Evolutionary conservation across 2,797 vertebrate species (phyloP).

Genomic region (Orestias chungarensis): DNA sequence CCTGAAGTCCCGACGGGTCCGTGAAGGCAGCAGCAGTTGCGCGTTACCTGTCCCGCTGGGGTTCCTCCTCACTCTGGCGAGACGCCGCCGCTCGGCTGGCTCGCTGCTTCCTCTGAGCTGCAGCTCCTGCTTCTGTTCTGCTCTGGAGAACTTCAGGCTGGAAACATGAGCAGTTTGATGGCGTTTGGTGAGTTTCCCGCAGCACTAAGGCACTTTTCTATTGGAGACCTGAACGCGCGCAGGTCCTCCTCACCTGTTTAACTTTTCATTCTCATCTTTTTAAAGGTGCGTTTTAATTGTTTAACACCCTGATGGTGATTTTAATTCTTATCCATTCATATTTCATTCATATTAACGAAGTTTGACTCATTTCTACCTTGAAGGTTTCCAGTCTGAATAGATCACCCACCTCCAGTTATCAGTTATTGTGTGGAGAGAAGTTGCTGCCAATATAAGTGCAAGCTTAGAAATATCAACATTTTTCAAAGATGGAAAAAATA

Average conservation of each 20-base stretch:
- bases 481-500: too few relatives aligned
- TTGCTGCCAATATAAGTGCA: too few relatives aligned
- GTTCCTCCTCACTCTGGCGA: conserved; percentile 14
- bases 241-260: not conserved
- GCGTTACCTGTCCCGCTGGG: not conserved
- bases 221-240: not conserved
- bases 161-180: conserved; percentile 74
- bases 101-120: not conserved
- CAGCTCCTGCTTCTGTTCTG: not conserved
- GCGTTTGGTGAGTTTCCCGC: conserved; percentile 76
- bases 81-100: conserved; percentile 42
- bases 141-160: conserved; percentile 8
- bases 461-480: too few relatives aligned
- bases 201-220: too few relatives aligned
- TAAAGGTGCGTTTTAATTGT: not conserved
- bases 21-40: conserved; percentile 37
- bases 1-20: conserved; percentile 11
- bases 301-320: not conserved
- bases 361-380: not conserved
- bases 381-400: conserved; percentile 2
- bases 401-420: not conserved
- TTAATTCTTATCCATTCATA: not conserved
- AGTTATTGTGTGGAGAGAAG: too few relatives aligned
- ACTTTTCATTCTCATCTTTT: not conserved
- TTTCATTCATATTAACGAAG: too few relatives aligned